phyloP scores from a whole-genome alignment of 2,113 vertebrate genomes.

The Crotalus viridis region DNA sequence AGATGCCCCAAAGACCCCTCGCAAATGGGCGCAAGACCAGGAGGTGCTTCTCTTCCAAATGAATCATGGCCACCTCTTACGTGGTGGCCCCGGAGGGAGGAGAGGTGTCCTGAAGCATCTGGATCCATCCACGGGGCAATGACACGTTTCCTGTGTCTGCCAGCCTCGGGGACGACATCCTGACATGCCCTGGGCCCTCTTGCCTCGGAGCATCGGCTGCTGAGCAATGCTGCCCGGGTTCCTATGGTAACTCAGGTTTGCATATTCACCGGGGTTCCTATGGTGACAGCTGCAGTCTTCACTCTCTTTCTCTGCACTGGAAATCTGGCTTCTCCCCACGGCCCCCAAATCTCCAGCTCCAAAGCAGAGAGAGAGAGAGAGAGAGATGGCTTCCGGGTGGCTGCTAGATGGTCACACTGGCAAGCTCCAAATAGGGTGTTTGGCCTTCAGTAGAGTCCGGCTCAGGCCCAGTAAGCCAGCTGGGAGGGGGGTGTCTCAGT shows the following conservation, averaged over 20 bases:
- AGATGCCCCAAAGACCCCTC: not conserved
- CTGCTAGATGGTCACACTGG: no score
- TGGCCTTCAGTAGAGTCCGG: not conserved
- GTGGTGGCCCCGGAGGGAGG: no score
- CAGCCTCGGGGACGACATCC: not conserved
- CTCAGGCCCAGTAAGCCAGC: not conserved
- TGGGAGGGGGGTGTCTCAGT: no score
- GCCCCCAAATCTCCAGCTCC: not conserved
- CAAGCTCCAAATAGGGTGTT: not conserved
- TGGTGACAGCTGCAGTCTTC: slow-evolving; percentile 30
- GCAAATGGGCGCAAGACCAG: not conserved
- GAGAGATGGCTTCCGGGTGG: no score
- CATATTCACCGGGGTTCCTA: slow-evolving; percentile 47
- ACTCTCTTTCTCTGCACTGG: not conserved
- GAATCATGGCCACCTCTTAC: not conserved
- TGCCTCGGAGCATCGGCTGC: not conserved
- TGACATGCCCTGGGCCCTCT: accelerated
- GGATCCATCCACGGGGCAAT: not conserved
- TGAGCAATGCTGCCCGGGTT: not conserved
- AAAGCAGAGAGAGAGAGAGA: not conserved
- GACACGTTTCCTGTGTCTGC: not conserved
- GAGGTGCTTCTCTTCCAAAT: not conserved
- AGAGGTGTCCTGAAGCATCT: not conserved
- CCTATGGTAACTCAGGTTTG: slow-evolving; percentile 50
- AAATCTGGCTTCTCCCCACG: not conserved